phyloP scores from a whole-genome alignment of 2,113 vertebrate genomes.

The Strix uralensis region DNA sequence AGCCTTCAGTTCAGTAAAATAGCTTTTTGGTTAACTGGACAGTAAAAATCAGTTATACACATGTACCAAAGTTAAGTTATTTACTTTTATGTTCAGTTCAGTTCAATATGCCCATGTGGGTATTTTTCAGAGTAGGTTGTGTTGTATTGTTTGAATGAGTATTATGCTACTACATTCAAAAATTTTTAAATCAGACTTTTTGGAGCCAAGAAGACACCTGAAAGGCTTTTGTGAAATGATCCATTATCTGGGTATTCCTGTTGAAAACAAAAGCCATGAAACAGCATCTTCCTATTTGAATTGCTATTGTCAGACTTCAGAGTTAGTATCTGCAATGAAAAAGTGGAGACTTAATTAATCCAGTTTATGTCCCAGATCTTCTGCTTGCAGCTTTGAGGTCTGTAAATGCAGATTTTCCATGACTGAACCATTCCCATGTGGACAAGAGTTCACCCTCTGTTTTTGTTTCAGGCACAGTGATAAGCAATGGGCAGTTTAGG shows the following conservation, averaged over 20 bases:
- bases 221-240: background rate
- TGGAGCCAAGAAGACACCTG: background rate
- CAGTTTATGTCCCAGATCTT: background rate
- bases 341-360: background rate
- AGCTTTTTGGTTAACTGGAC: background rate
- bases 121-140: background rate
- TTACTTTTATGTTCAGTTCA: background rate
- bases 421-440: background rate
- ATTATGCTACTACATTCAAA: background rate
- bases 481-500: slow-evolving; percentile 9
- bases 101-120: background rate
- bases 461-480: background rate
- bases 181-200: background rate
- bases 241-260: background rate
- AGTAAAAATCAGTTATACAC: background rate
- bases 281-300: background rate
- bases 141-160: background rate
- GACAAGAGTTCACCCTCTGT: background rate
- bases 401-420: background rate
- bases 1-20: background rate
- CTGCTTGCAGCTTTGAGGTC: background rate
- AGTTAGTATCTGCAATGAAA: background rate
- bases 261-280: background rate
- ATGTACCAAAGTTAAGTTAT: background rate
- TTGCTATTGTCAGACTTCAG: background rate